Conservation (phyloP, 1,140 invertebrate genomes). For the Drosophila nikananu region DNA sequence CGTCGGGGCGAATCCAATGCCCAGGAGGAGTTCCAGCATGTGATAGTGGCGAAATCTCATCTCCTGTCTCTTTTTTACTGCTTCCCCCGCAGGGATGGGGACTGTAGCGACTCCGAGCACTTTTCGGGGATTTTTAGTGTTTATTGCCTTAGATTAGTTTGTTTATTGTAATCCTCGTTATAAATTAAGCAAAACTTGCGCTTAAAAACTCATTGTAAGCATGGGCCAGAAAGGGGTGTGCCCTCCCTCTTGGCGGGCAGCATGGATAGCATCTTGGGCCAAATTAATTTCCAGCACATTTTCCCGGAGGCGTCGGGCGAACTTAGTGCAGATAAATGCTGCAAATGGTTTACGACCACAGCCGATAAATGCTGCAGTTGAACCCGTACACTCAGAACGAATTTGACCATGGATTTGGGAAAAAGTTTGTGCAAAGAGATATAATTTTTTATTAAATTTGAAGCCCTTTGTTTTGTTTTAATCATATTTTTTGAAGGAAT, state of each 20-base stretch:
- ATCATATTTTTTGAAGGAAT: too few relatives aligned
- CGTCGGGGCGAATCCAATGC: slow-evolving; percentile 36
- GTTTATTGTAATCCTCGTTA: slow-evolving; percentile 83
- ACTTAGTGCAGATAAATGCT: slow-evolving; percentile 75
- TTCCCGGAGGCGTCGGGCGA: slow-evolving; percentile 69
- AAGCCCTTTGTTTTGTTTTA: too few relatives aligned
- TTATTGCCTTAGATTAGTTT: slow-evolving; percentile 83
- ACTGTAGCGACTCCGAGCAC: slow-evolving; percentile 47
- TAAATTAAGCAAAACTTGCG: slow-evolving; percentile 81
- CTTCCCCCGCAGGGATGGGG: slow-evolving; percentile 9
- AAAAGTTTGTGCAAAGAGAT: background rate
- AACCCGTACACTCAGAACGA: background rate
- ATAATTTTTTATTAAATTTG: background rate
- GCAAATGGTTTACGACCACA: slow-evolving; percentile 79
- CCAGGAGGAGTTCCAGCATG: slow-evolving; percentile 12
- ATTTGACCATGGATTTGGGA: background rate
- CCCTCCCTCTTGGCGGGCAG: slow-evolving; percentile 4
- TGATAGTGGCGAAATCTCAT: slow-evolving; percentile 38
- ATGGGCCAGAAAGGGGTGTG: slow-evolving; percentile 52
- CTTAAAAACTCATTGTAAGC: slow-evolving; percentile 67
- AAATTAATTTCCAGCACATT: slow-evolving; percentile 76
- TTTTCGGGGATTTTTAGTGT: slow-evolving; percentile 82
- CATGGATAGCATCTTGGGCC: slow-evolving; percentile 30
- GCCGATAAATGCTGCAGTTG: slow-evolving; percentile 53
- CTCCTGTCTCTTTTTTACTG: slow-evolving; percentile 16